Conservation (phyloP, 2,113 vertebrate species). For the Microtus ochrogaster region DNA sequence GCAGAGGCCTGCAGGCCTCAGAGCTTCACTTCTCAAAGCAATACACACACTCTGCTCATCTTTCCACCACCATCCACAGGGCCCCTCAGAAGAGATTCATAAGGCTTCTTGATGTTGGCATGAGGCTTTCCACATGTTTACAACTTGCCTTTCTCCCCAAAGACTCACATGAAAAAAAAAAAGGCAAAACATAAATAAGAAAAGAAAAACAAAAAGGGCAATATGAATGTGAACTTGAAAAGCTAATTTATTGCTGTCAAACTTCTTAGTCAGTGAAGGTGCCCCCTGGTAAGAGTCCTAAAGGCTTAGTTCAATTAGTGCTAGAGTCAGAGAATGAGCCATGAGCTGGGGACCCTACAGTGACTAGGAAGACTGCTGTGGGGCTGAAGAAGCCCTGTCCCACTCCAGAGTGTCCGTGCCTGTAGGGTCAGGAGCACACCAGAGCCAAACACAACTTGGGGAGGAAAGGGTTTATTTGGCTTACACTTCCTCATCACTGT, state of each 20-base stretch:
- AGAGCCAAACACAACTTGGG: no score
- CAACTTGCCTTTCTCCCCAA: neutral
- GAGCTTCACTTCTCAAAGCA: neutral
- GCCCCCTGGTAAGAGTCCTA: neutral
- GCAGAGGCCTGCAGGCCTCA: neutral
- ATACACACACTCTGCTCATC: neutral
- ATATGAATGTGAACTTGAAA: constrained; percentile 17
- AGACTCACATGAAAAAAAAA: neutral
- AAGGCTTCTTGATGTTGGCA: neutral
- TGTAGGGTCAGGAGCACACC: neutral
- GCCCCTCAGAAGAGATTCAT: constrained; percentile 1
- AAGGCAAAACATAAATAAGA: constrained; percentile 33
- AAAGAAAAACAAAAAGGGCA: neutral
- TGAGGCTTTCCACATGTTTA: neutral
- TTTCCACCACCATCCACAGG: neutral
- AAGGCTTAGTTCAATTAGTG: neutral
- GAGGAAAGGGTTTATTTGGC: neutral
- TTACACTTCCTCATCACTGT: neutral
- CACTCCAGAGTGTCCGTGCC: neutral
- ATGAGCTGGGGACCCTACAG: constrained; percentile 30
- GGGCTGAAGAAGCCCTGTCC: constrained; percentile 52
- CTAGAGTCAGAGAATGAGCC: neutral
- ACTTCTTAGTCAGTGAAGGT: neutral
- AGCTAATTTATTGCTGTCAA: constrained; percentile 24
- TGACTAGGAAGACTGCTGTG: constrained; percentile 53